Evolutionary conservation across 35 echinoderm and acorn worm species (phyloP).

Genomic region (Diadema setosum): DNA sequence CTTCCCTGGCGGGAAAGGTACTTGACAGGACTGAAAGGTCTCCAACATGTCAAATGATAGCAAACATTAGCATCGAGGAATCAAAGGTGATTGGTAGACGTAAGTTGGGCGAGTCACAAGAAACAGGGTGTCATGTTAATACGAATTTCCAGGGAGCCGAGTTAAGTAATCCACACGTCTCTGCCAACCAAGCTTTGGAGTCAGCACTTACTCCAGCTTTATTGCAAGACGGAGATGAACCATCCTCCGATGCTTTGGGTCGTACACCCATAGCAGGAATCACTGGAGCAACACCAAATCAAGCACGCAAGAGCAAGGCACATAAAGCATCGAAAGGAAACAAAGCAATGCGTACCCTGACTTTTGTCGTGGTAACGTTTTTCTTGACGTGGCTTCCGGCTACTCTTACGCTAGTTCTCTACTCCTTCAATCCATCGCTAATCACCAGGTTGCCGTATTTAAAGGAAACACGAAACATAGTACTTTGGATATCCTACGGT

Average conservation of each 20-base stretch:
- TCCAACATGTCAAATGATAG: too few relatives aligned
- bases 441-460: too few relatives aligned
- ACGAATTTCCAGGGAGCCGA: background rate
- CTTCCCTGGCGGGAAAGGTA: too few relatives aligned
- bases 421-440: background rate
- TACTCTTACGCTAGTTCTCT: background rate
- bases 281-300: background rate
- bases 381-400: background rate
- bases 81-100: too few relatives aligned
- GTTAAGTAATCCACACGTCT: background rate
- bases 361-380: background rate
- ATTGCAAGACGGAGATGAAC: background rate
- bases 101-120: too few relatives aligned
- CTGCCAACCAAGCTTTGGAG: background rate
- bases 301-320: background rate
- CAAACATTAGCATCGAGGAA: too few relatives aligned
- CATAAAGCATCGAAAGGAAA: background rate
- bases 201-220: background rate
- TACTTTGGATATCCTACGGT: background rate
- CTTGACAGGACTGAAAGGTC: too few relatives aligned
- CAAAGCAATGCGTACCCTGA: background rate
- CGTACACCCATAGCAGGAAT: background rate
- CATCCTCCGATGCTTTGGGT: background rate
- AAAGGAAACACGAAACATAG: too few relatives aligned
- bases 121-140: background rate